These are phyloP conservation scores for Lanius collurio DNA, from an alignment of 2,113 vertebrate species.

Conservation along the genomic window DNA sequence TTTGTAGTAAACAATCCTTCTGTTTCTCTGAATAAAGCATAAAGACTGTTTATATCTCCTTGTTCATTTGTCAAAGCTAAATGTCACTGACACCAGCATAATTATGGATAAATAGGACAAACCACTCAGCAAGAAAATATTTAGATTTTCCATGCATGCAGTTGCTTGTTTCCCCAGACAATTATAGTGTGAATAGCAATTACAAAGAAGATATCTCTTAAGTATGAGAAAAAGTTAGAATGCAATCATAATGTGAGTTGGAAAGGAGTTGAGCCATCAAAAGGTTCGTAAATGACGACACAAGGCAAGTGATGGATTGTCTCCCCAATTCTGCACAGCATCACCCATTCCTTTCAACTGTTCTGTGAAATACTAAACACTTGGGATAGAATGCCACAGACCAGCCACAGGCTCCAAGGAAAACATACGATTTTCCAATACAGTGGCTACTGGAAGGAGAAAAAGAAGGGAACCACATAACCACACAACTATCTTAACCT, in stretches of 20 bases:
- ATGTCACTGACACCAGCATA: background rate
- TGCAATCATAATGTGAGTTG: background rate
- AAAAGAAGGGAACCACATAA: background rate
- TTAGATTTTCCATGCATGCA: background rate
- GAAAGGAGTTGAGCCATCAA: background rate
- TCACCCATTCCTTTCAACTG: background rate
- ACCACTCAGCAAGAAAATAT: background rate
- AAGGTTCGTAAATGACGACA: background rate
- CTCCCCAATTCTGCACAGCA: background rate
- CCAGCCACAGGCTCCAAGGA: background rate
- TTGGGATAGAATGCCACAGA: background rate
- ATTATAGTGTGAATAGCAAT: background rate
- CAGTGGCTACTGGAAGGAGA: background rate
- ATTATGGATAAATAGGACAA: background rate
- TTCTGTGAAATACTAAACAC: background rate
- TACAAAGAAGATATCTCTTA: background rate
- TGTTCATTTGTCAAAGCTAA: background rate
- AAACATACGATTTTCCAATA: background rate
- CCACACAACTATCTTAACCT: background rate
- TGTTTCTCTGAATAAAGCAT: constrained; percentile 37
- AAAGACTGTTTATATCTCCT: background rate
- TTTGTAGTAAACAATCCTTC: background rate
- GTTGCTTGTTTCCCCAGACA: background rate
- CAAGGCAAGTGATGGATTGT: background rate
- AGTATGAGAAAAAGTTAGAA: background rate